phyloP scores from a whole-genome alignment of 2,888 invertebrate species.

The Danaus chrysippus region DNA sequence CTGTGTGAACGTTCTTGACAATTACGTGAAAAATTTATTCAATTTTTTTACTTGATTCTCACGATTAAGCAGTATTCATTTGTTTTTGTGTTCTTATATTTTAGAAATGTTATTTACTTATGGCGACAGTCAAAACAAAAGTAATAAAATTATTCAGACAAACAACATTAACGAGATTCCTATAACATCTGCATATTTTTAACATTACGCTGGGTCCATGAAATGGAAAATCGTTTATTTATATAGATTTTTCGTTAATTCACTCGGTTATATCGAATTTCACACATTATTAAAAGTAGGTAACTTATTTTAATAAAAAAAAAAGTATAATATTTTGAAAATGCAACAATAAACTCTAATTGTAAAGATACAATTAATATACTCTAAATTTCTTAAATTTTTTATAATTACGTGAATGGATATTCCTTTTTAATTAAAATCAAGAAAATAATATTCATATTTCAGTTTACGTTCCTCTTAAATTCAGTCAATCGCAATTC shows the following conservation, averaged over 20 bases:
- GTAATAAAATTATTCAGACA: background rate
- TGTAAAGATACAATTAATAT: too few species aligned
- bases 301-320: too few species aligned
- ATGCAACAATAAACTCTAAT: too few species aligned
- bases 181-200: conserved; percentile 1
- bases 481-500: conserved; percentile 30
- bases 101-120: too few species aligned
- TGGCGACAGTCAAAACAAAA: background rate
- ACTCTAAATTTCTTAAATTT: too few species aligned
- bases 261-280: background rate
- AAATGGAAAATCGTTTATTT: conserved; percentile 4
- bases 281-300: background rate
- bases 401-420: background rate
- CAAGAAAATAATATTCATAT: background rate
- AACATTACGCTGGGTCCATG: background rate
- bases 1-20: too few species aligned
- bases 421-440: background rate
- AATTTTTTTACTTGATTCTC: too few species aligned
- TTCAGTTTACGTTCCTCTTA: background rate
- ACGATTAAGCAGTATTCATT: too few species aligned
- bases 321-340: too few species aligned
- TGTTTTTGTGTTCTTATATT: too few species aligned
- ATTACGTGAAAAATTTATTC: too few species aligned
- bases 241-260: background rate
- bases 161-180: background rate